A percentile compares a stretch with the other conserved stretches of the same genome.
phyloP scores from a whole-genome alignment of 2,797 vertebrate species.

The Falco cherrug region DNA sequence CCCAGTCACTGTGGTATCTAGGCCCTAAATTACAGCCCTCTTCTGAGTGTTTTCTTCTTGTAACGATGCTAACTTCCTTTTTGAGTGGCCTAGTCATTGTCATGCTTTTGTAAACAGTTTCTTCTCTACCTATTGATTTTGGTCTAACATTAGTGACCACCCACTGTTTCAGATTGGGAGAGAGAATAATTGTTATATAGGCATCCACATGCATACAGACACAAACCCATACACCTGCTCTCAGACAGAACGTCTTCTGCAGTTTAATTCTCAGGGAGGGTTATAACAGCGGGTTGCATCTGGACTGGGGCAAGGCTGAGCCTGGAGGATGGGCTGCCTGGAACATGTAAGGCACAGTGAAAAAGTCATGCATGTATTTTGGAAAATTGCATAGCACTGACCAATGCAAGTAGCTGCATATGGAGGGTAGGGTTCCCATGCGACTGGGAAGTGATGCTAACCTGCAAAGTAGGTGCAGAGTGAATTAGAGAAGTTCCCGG shows the following conservation, averaged over 20 bases:
- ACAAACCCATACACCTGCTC: not conserved
- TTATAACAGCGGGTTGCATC: not conserved
- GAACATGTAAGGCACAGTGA: not conserved
- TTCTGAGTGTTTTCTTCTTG: slow-evolving; percentile 39
- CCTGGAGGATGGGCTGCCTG: not conserved
- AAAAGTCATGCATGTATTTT: not conserved
- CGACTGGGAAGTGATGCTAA: not conserved
- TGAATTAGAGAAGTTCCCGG: not conserved
- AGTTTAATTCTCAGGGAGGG: not conserved
- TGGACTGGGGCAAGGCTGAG: not conserved
- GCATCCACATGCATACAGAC: not conserved
- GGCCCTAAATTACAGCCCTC: slow-evolving; percentile 39
- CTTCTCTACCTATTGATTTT: slow-evolving; percentile 64
- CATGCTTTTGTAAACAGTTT: slow-evolving; percentile 56
- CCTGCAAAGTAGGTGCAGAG: not conserved
- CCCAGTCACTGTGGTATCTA: slow-evolving; percentile 35
- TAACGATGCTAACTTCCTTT: slow-evolving; percentile 39
- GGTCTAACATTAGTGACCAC: slow-evolving; percentile 36
- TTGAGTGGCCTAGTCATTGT: slow-evolving; percentile 40
- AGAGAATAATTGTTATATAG: slow-evolving; percentile 40
- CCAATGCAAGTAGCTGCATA: not conserved
- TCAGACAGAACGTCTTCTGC: not conserved
- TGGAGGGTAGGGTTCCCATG: not conserved
- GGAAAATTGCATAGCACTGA: not conserved
- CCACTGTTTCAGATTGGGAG: slow-evolving; percentile 8